Evolutionary conservation across 1,140 invertebrate species (phyloP).

Genomic region (Leptonema lineaticorne): DNA sequence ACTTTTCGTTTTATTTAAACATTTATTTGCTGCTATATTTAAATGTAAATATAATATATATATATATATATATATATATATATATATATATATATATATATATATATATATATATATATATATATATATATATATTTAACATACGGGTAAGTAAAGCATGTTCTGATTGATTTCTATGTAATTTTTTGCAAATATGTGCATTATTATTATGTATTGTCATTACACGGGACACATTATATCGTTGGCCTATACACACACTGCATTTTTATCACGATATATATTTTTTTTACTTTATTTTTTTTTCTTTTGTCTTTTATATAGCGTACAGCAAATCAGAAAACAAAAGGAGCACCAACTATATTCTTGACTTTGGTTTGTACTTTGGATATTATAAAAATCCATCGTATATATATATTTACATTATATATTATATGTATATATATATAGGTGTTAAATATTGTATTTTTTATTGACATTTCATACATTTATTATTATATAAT

Average conservation of each 20-base stretch:
- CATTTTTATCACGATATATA: constrained; percentile 26
- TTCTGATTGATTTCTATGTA: no score
- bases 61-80: no score
- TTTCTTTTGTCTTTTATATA: constrained; percentile 33
- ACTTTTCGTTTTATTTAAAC: no score
- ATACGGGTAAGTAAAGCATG: constrained; percentile 29
- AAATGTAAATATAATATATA: no score
- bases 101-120: no score
- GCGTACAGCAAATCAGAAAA: constrained; percentile 34
- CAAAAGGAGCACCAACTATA: constrained; percentile 31
- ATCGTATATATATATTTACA: constrained; percentile 17
- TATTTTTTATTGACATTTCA: background rate
- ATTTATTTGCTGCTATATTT: no score
- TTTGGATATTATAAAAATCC: constrained; percentile 22
- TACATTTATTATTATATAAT: background rate
- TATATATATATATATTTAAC: no score
- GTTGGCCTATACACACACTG: no score
- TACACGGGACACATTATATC: no score
- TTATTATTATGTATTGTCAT: constrained; percentile 1
- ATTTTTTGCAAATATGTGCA: constrained; percentile 13
- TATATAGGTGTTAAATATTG: background rate
- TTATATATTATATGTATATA: background rate
- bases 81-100: no score
- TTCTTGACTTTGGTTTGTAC: constrained; percentile 41
- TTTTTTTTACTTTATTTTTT: no score